Percentiles rank a stretch among this genome's conserved stretches.
Conservation (phyloP, 92 coral and sea anemone genomes). For the Hydrozoanthus gracilis region DNA sequence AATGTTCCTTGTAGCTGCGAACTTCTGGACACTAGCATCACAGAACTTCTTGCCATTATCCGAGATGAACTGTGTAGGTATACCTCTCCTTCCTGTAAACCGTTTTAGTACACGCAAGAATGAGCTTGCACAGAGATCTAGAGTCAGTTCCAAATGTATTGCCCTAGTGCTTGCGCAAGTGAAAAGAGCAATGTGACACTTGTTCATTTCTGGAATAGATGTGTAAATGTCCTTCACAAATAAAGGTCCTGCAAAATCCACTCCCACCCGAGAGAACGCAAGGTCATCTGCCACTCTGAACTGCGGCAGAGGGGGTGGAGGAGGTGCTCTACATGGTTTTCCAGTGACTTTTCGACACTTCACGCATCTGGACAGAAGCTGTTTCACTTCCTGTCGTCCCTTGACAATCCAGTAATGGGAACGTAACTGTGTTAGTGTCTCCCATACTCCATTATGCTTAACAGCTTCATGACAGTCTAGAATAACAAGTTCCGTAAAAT, state of each 20-base stretch:
- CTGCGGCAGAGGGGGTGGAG: constrained; percentile 38
- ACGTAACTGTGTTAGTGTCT: constrained; percentile 42
- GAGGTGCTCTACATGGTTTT: constrained; percentile 23
- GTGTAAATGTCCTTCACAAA: constrained; percentile 17
- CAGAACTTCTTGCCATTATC: constrained; percentile 48
- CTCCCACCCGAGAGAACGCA: constrained; percentile 17
- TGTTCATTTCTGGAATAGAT: constrained; percentile 22
- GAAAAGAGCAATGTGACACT: constrained; percentile 16
- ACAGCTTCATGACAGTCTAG: constrained; percentile 27
- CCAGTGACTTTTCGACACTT: constrained; percentile 30
- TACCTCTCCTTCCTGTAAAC: constrained; percentile 53
- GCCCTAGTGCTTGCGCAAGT: constrained; percentile 47
- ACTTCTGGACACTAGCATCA: constrained; percentile 46
- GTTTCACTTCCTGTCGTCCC: constrained; percentile 40
- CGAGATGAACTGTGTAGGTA: constrained; percentile 40
- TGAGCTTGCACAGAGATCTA: constrained; percentile 54
- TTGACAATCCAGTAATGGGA: constrained; percentile 27
- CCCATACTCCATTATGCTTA: constrained; percentile 37
- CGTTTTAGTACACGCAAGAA: constrained; percentile 51
- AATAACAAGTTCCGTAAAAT: constrained; percentile 40
- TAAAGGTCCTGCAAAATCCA: constrained; percentile 34
- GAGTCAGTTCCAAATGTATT: constrained; percentile 51
- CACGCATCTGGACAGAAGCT: constrained; percentile 28
- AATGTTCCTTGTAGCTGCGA: constrained; percentile 37
- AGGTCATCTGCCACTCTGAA: constrained; percentile 24